Percentiles rank a stretch among this genome's conserved stretches.
These are phyloP conservation scores for Drosophila paranaensis DNA, from an alignment of 2,888 invertebrate species.

Conservation along the genomic window DNA sequence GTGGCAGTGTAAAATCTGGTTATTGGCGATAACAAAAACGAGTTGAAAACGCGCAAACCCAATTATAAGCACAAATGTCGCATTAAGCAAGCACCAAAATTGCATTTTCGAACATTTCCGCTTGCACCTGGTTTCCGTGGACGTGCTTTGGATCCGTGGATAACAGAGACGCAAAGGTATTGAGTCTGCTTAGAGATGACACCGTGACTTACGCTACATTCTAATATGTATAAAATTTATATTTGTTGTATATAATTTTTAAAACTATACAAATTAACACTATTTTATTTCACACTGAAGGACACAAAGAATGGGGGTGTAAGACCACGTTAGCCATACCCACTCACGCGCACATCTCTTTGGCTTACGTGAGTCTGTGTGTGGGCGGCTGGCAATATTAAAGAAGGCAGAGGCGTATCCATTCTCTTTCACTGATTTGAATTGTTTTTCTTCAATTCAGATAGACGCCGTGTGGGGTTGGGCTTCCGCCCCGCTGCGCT, in stretches of 20 bases:
- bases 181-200: constrained; percentile 43
- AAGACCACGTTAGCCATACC: not conserved
- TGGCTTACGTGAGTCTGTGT: constrained; percentile 2
- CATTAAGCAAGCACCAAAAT: constrained; percentile 79
- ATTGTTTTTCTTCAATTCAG: constrained; percentile 85
- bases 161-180: constrained; percentile 85
- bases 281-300: not conserved
- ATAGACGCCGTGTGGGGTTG: constrained; percentile 98
- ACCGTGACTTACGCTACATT: constrained; percentile 35
- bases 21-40: constrained; percentile 31
- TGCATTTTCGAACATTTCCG: constrained; percentile 84
- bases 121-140: constrained; percentile 83
- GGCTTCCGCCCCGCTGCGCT: constrained; percentile 90
- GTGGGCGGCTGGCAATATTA: constrained; percentile 27
- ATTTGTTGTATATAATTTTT: not conserved
- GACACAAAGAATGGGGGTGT: not conserved
- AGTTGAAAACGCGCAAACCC: constrained; percentile 34
- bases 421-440: not conserved
- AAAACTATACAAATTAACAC: constrained; percentile 4
- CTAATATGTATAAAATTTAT: not conserved
- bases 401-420: constrained; percentile 16
- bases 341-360: constrained; percentile 20
- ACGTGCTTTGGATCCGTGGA: constrained; percentile 84
- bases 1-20: constrained; percentile 44
- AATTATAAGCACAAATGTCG: constrained; percentile 67